Evolutionary conservation across 2,113 vertebrate species (phyloP), one percentile per base, ranked within the genome.

Genomic region (Lepisosteus oculatus): DNA sequence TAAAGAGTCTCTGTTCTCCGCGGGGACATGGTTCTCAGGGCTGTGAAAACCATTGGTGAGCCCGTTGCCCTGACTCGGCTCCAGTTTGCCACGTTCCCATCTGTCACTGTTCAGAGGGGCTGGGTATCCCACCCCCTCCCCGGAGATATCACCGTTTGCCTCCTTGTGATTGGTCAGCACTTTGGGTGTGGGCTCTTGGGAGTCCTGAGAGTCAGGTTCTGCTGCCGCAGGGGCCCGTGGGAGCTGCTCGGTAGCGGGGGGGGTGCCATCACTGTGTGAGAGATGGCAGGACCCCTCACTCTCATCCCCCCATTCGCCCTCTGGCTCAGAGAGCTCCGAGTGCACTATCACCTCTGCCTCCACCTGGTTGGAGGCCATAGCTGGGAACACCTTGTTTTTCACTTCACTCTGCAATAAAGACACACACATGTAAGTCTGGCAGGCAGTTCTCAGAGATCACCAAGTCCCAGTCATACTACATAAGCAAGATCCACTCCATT

Each of bases 271-370:
- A 62, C 65, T 43, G 79, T 14, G 66, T 43, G 3, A 57, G 79
- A 76, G 43, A 75, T 44, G 64, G 55, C 68, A 45, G 77, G 56
- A 6, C 67, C 51, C 65, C 0, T 43, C 61, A 45, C 72, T 0
- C 14, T 0, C 70, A 74, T 78, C 76, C 43, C 77, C 87, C 72
- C 61, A 11, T 47, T 80, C 88, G 78, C 80, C 89, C 76, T 76
- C 79, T 42, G 87, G 88, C 11, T 95, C 93, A 11, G 93, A 91
- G 73, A 97, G 93, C 84, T 96, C 95, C 2, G 96, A 97, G 83
- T 99, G 97, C 78, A 99, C 96, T 0, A 98, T 98, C 78, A 99
- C 96, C 41, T 98, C 94, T 0, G 97, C 97, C 83, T 99, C 94
- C 62, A 99, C 92, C 83, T 94, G 93, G 85, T 95, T 94, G 63